Evolutionary conservation across 2,888 invertebrate species (phyloP).

Genomic region (Nudaria mundana): DNA sequence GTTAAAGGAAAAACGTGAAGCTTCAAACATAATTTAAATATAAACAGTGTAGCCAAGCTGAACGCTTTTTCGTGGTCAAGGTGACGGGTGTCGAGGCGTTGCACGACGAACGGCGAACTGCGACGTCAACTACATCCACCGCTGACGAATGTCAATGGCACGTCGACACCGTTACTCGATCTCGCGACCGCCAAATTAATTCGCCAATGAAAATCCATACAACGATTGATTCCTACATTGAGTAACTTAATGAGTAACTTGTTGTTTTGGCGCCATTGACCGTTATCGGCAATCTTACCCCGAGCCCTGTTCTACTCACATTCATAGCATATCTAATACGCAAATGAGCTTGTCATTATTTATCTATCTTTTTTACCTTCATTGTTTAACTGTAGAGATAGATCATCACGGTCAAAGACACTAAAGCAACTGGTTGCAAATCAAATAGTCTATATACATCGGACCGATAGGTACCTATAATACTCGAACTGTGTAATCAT

Average conservation of each 20-base stretch:
- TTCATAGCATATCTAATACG: constrained; percentile 32
- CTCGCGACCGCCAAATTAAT: constrained; percentile 77
- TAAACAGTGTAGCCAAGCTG: constrained; percentile 7
- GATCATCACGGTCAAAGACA: constrained; percentile 63
- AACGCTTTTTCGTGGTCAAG: constrained; percentile 24
- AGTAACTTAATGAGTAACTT: constrained; percentile 70
- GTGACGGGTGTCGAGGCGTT: constrained; percentile 33
- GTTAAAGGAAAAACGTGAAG: not conserved
- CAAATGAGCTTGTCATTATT: constrained; percentile 42
- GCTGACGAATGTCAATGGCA: constrained; percentile 79
- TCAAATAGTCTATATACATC: constrained; percentile 18
- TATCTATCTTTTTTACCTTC: constrained; percentile 46
- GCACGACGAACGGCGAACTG: constrained; percentile 41
- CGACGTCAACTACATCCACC: constrained; percentile 47
- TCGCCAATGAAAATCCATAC: constrained; percentile 71
- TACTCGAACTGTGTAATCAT: constrained; percentile 36
- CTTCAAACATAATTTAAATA: constrained; percentile 4
- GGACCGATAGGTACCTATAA: constrained; percentile 37
- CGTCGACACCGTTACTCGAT: constrained; percentile 76
- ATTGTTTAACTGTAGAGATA: constrained; percentile 52
- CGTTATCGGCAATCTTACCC: constrained; percentile 65
- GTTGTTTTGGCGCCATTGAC: constrained; percentile 54
- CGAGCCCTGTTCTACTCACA: constrained; percentile 40
- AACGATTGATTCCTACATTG: constrained; percentile 67
- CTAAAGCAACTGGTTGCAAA: constrained; percentile 45